Base-by-base conservation (phyloP, 2,888 invertebrate species). In the Geotrupes spiniger region DNA sequence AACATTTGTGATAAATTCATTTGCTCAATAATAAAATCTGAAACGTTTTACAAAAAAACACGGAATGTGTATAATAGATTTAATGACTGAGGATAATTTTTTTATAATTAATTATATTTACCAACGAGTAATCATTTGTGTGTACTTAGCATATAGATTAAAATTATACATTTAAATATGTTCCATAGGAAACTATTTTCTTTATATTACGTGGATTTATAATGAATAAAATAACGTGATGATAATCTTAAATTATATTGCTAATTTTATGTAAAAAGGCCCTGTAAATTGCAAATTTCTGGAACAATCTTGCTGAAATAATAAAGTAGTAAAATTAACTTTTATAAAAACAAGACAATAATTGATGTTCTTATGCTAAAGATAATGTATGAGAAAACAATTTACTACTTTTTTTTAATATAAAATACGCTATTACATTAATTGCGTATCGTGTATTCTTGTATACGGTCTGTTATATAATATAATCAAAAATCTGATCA, bases 401-500 rank as follows among this genome's bases (percentile, higher is more conserved):
- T 60, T 57, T 58, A 51, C 40, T 29, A 39, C 43, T 52, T 53
- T 52, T 58, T 51, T 44, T 42, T 39, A 42, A 42, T 42, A 47
- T 47, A 37, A 42, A 47, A 47, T 36, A 36, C 28, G 21, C 28
- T 41, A 47, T 47, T 47, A 42, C 42, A 47, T 47, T 37, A 42
- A 47, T 47, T 41, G 36, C 42, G 33, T 42, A 36, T 41, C 43
- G 21, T 15, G 25, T 26, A 49, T 33, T 41, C 49, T 42, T 51
- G 51, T 51, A 43, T 47, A 49, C 51, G 37, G 39, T 51, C 57
- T 54, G 56, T 59, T 53, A 55, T 41, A 59, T 56, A 61, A 59
- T 63, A 63, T 63, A 62, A 63, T 63, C 62, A 47, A 51, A 60
- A 62, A 58, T 53, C 44, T 56, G 53, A 60, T 61, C 59, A 57